phyloP scores from a whole-genome alignment of 2,797 vertebrate genomes.

The Melanotaenia pygmaea region DNA sequence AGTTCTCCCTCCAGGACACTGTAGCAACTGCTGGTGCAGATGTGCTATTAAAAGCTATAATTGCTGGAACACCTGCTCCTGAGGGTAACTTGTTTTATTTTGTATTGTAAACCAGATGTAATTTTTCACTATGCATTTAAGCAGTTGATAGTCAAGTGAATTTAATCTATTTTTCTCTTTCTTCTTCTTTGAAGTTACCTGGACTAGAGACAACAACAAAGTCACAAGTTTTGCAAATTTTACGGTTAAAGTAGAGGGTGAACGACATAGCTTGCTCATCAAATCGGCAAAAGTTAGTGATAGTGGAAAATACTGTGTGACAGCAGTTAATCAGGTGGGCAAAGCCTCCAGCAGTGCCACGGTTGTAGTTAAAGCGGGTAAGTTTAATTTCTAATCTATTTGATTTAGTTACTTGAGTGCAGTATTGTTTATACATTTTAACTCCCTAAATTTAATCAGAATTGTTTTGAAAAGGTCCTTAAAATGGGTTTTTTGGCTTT shows the following conservation, averaged over 20 bases:
- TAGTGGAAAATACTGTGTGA: constrained; percentile 89
- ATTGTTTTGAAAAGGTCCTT: background rate
- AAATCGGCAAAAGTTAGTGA: constrained; percentile 85
- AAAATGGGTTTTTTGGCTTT: too few species aligned
- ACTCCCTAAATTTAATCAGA: background rate
- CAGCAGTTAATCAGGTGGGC: constrained; percentile 91
- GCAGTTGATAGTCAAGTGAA: background rate
- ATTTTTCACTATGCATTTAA: constrained; percentile 1
- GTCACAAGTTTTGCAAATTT: constrained; percentile 79
- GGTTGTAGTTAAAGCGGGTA: constrained; percentile 91
- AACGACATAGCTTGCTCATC: constrained; percentile 91
- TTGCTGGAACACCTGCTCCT: constrained; percentile 90
- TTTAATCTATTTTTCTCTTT: constrained; percentile 3
- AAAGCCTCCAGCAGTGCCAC: constrained; percentile 86
- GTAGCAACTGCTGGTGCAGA: constrained; percentile 86
- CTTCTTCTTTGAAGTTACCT: constrained; percentile 83
- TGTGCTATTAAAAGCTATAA: constrained; percentile 91
- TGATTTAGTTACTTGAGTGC: background rate
- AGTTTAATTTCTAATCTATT: constrained; percentile 46
- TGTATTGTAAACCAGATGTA: background rate
- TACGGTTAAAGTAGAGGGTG: constrained; percentile 91
- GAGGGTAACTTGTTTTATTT: constrained; percentile 81
- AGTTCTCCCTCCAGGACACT: constrained; percentile 90
- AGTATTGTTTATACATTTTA: background rate
- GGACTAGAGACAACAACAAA: constrained; percentile 86